phyloP scores from a whole-genome alignment of 2,888 invertebrate genomes.

The Macrosoma leucophasiata region DNA sequence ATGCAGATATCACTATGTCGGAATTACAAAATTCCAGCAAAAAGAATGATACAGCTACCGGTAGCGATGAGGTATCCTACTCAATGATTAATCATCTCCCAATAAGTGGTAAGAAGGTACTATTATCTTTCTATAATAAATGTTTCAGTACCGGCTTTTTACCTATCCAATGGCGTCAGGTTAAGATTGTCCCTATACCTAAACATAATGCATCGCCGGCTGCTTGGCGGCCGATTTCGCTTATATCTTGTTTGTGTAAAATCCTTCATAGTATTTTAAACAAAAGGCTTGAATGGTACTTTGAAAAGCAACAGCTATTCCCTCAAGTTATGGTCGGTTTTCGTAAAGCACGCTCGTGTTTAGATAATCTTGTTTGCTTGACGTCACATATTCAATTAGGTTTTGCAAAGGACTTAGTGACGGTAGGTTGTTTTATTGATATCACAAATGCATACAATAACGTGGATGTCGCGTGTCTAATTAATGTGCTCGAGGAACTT shows the following conservation, averaged over 20 bases:
- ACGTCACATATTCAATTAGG: constrained; percentile 18
- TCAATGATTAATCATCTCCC: constrained; percentile 19
- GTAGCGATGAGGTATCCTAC: constrained; percentile 15
- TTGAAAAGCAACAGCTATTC: constrained; percentile 18
- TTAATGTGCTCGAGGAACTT: constrained; percentile 19
- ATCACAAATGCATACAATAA: constrained; percentile 32
- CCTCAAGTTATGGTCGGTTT: constrained; percentile 16
- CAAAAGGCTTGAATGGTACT: constrained; percentile 22
- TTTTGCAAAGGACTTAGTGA: constrained; percentile 17
- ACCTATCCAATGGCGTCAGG: constrained; percentile 10
- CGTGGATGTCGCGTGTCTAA: constrained; percentile 17
- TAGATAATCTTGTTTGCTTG: constrained; percentile 14
- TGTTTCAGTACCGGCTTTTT: constrained; percentile 7
- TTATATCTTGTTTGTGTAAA: constrained; percentile 24
- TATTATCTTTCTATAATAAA: constrained; percentile 14
- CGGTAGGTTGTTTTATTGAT: constrained; percentile 28
- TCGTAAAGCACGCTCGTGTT: constrained; percentile 17
- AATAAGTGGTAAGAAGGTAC: constrained; percentile 7
- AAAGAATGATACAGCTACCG: constrained; percentile 15
- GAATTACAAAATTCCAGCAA: constrained; percentile 18
- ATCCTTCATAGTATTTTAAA: constrained; percentile 22
- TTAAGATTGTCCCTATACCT: constrained; percentile 13
- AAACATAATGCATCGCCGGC: constrained; percentile 10
- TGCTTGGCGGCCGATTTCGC: constrained; percentile 14
- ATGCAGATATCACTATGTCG: constrained; percentile 7